Percentiles rank a stretch among this genome's conserved stretches.
phyloP scores from a whole-genome alignment of 2,888 invertebrate species.

The Cephonodes hylas region DNA sequence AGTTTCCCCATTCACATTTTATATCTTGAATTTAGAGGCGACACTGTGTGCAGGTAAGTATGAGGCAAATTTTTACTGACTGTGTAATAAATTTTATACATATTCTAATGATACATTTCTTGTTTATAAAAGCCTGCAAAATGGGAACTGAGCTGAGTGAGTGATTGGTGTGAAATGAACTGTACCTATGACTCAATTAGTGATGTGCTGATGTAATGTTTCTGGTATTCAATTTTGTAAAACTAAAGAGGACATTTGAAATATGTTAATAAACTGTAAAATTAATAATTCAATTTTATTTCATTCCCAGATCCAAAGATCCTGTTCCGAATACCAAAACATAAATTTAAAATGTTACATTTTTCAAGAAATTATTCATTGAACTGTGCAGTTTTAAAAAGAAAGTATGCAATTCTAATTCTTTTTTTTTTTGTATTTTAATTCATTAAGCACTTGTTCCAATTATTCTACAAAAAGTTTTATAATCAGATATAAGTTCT shows the following conservation, averaged over 20 bases:
- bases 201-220: conserved; percentile 56
- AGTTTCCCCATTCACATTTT: background rate
- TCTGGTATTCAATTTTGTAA: conserved; percentile 48
- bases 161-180: conserved; percentile 58
- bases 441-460: conserved; percentile 25
- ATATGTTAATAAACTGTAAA: conserved; percentile 64
- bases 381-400: background rate
- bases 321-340: conserved; percentile 51
- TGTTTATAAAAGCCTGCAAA: conserved; percentile 75
- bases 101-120: conserved; percentile 21
- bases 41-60: conserved; percentile 43
- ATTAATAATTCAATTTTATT: conserved; percentile 48
- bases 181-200: conserved; percentile 44
- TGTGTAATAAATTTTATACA: conserved; percentile 16
- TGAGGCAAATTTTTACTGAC: conserved; percentile 17
- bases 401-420: background rate
- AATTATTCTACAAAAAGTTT: conserved; percentile 72
- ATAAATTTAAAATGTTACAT: conserved; percentile 19
- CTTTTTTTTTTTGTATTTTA: conserved; percentile 6
- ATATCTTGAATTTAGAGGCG: background rate
- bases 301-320: conserved; percentile 71
- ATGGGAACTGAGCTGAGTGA: conserved; percentile 66
- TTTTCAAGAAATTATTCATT: background rate
- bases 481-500: conserved; percentile 68
- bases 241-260: conserved; percentile 29